Evolutionary conservation across 1,140 invertebrate genomes (phyloP).

Genomic region (Eupristina koningsbergeri): DNA sequence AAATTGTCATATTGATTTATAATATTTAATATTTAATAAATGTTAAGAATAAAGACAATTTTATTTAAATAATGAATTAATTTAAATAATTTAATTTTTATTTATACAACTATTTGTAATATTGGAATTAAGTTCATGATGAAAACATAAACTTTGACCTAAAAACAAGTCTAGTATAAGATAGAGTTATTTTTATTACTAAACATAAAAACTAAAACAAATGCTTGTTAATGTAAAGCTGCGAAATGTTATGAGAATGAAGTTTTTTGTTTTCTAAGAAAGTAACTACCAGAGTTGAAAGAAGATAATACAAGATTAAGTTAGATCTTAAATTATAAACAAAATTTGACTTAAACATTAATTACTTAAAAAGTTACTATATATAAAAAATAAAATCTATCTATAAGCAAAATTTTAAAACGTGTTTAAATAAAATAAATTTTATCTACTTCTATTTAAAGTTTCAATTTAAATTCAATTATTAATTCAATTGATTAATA

Average conservation of each 20-base stretch:
- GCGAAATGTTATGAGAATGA: slow-evolving; percentile 31
- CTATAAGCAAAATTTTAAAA: neutral
- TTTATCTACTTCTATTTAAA: neutral
- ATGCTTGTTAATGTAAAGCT: slow-evolving; percentile 44
- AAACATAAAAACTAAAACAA: slow-evolving; percentile 39
- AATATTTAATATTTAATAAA: too few species aligned
- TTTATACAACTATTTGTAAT: neutral
- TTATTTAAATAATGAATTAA: too few species aligned
- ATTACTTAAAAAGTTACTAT: slow-evolving; percentile 17
- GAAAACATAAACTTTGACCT: slow-evolving; percentile 37
- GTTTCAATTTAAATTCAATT: neutral
- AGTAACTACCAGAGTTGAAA: slow-evolving; percentile 43
- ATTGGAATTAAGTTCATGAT: slow-evolving; percentile 29
- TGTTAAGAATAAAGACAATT: too few species aligned
- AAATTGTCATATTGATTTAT: too few species aligned
- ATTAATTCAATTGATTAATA: too few species aligned
- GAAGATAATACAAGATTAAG: slow-evolving; percentile 35
- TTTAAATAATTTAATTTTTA: slow-evolving; percentile 18
- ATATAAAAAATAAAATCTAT: neutral
- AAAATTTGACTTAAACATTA: slow-evolving; percentile 32
- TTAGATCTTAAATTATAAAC: slow-evolving; percentile 11
- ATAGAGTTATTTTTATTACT: slow-evolving; percentile 42
- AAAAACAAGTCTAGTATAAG: slow-evolving; percentile 10
- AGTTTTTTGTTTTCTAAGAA: slow-evolving; percentile 40
- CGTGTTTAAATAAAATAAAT: neutral